Evolutionary conservation across 1,140 invertebrate species (phyloP).

Genomic region (Diploscapter pachys): DNA sequence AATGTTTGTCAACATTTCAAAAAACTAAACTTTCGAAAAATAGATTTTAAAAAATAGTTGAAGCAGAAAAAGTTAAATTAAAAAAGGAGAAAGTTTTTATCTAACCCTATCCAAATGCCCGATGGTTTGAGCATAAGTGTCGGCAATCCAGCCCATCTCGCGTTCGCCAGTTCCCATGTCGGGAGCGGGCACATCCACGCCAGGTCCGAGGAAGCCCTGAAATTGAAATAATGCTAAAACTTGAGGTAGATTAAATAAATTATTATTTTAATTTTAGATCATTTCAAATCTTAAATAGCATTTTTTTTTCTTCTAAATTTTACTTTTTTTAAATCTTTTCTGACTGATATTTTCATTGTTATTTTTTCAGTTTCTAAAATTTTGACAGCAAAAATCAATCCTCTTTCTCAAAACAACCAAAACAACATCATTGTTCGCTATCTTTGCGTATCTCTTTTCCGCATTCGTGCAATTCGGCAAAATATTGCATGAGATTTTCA

Average conservation of each 20-base stretch:
- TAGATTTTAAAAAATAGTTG: neutral
- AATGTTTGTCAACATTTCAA: neutral
- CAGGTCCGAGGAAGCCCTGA: slow-evolving; percentile 82
- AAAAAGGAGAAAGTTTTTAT: neutral
- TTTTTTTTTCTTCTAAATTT: too few relatives aligned
- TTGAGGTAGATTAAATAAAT: too few relatives aligned
- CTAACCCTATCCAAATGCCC: slow-evolving; percentile 76
- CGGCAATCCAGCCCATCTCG: slow-evolving; percentile 99
- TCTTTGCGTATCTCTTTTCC: too few relatives aligned
- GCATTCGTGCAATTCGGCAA: too few relatives aligned
- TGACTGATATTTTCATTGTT: too few relatives aligned
- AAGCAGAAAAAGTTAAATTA: slow-evolving; percentile 1
- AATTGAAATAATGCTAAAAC: too few relatives aligned
- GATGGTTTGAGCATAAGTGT: slow-evolving; percentile 95
- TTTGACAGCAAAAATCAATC: too few relatives aligned
- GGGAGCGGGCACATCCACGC: slow-evolving; percentile 86
- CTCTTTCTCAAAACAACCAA: neutral
- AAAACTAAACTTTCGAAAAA: neutral
- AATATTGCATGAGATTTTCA: too few relatives aligned
- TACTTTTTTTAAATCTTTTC: too few relatives aligned
- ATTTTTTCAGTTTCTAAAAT: neutral
- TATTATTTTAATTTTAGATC: too few relatives aligned
- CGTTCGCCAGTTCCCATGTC: slow-evolving; percentile 96
- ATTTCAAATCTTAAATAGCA: too few relatives aligned
- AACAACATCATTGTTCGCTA: too few relatives aligned